Evolutionary conservation across 2,113 vertebrate species (phyloP), one percentile per base, ranked within the genome.

Genomic region (Takifugu bimaculatus): DNA sequence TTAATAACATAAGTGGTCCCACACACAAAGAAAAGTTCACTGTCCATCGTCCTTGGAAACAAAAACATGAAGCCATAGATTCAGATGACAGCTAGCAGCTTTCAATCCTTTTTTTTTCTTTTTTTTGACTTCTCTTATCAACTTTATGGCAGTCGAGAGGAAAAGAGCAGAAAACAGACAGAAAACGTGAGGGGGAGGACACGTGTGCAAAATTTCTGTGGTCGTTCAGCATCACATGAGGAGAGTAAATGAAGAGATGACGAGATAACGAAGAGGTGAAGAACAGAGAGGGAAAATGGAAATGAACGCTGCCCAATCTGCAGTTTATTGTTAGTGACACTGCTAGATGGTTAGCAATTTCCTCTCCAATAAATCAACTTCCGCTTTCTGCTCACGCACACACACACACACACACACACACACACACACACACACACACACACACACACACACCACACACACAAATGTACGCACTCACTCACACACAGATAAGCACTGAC

Each of bases 291-390:
- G 77, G 72, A 75, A 86, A 84, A 88, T 88, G 80, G 80, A 86
- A 87, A 88, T 87, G 79, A 84, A 79, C 55, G 58, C 54, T 26
- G 27, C 61, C 66, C 79, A 85, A 86, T 87, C 84, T 86, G 81
- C 11, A 39, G 35, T 39, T 39, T 88, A 84, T 78, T 47, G 80
- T 85, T 79, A 79, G 73, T 86, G 85, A 88, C 84, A 85, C 84
- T 79, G 79, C 68, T 74, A 78, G 85, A 89, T 87, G 84, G 85
- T 86, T 84, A 80, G 85, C 84, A 89, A 89, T 89, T 87, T 89
- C 87, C 85, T 86, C 70, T 79, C 75, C 85, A 86, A 89, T 89
- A 86, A 88, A 88, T 88, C 85, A 88, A 77, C 78, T 68, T 53
- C 67, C 77, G 69, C 57, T 82, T 69, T 80, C 72, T 78, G 70